phyloP scores from a whole-genome alignment of 2,113 vertebrate species.

The Furnarius figulus region DNA sequence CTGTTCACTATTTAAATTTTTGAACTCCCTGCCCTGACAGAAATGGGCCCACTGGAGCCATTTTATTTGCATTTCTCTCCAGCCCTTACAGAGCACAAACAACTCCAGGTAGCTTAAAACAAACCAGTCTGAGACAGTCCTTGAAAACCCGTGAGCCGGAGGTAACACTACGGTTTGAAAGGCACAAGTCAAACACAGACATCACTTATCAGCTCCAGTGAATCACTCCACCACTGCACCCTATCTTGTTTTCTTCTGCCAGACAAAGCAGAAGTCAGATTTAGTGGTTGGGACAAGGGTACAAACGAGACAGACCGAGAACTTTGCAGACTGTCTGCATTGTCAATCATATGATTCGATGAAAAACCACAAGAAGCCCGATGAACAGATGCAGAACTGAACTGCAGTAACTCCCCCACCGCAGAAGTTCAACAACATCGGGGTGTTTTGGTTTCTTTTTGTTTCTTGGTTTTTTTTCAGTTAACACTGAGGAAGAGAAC shows the following conservation, averaged over 20 bases:
- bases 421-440: slow-evolving; percentile 19
- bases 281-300: slow-evolving; percentile 47
- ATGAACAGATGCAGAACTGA: slow-evolving; percentile 66
- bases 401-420: slow-evolving; percentile 45
- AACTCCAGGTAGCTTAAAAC: background rate
- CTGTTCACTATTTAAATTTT: background rate
- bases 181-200: background rate
- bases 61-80: background rate
- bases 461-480: background rate
- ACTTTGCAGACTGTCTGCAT: slow-evolving; percentile 60
- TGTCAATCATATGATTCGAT: slow-evolving; percentile 66
- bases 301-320: slow-evolving; percentile 56
- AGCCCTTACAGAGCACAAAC: background rate
- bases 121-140: background rate
- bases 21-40: background rate
- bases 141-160: slow-evolving; percentile 19
- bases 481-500: slow-evolving; percentile 40
- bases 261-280: slow-evolving; percentile 75
- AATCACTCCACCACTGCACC: slow-evolving; percentile 64
- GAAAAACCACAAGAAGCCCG: slow-evolving; percentile 77
- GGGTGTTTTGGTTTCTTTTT: background rate
- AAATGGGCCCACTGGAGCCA: background rate
- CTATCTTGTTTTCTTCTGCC: slow-evolving; percentile 42
- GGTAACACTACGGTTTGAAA: slow-evolving; percentile 23
- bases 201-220: slow-evolving; percentile 48